Evolutionary conservation across 92 coral and sea anemone genomes (phyloP), one percentile per base, ranked within the genome.

Genomic region (Ricordea florida): DNA sequence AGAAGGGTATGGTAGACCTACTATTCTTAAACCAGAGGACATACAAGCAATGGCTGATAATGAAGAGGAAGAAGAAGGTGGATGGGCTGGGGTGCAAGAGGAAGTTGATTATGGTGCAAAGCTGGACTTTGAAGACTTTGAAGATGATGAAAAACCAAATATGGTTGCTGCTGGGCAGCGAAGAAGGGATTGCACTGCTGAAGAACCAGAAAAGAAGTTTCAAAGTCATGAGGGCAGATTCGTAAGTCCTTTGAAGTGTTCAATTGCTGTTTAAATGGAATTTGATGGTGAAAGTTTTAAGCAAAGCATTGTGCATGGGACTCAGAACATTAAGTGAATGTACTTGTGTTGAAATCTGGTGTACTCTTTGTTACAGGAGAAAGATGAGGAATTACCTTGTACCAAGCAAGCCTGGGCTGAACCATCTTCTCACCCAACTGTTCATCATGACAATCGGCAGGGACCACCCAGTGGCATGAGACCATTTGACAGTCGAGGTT

Each of bases 51-150:
- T 96, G 89, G 83, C 78, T 42, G 97, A 91, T 59, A 85, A 87
- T 61, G 99, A 96, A 33, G 99, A 96, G 53, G 96, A 85, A 35
- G 94, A 89, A 62, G 94, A 89, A 60, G 99, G 97, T 21, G 99
- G 99, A 14, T 96, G 99, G 99, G 99, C 99, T 45, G 97, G 96
- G 35, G 99, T 96, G 11, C 99, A 96, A 62, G 96, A 94, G 23
- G 99, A 96, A 74, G 97, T 96, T 15, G 99, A 96, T 49, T 96
- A 96, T 67, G 82, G 93, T 21, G 97, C 97, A 21, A 96, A 96
- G 60, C 73, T 96, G 17, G 90, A 96, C 73, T 96, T 96, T 86
- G 99, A 96, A 68, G 99, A 96, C 82, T 87, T 82, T 79, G 98
- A 85, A 10, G 93, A 92, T 2, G 93, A 87, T 4, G 92, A 85